Evolutionary conservation across 2,113 vertebrate genomes (phyloP), one percentile per base, ranked within the genome.

Genomic region (Alligator mississippiensis): DNA sequence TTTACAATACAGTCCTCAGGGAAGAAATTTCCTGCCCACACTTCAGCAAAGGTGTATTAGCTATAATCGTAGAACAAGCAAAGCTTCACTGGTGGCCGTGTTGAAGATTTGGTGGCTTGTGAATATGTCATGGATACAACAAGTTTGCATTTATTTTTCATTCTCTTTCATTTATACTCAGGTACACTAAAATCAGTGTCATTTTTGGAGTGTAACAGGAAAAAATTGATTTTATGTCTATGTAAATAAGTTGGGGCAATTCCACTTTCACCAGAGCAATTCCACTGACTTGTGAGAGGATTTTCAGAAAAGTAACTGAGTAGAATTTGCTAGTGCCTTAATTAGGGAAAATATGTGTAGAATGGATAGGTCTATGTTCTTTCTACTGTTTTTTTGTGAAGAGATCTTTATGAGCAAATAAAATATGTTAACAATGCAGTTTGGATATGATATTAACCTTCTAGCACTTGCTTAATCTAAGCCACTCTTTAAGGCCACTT

Each of bases 1-100:
- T 91, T 85, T 82, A n/a, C 16, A 70, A 25, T 79, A 82, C 34
- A 7, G 59, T 60, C 34, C n/a, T 85, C 30, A 57, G 24, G 58
- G 30, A 95, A 13, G 19, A 93, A 87, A 89, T 83, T 77, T 76
- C 0, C 54, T 87, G 89, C 89, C 70, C 59, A 77, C 25, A n/a
- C 6, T 64, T 47, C 54, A 89, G 4, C 11, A 82, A 89, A 95
- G 17, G 8, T 85, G 28, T 83, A 30, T 38, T 58, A 60, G 74
- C 10, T 14, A 63, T 22, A 54, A 75, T 22, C 61, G 68, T 0
- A 68, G 28, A 64, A 76, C 6, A 83, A 13, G 27, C 75, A 92
- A 74, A 12, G 15, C 0, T 0, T 17, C 68, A 75, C 0, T 28
- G 55, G 24, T 2, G 8, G 7, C 3, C 55, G 24, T 30, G 19